Conservation (phyloP, 92 coral and sea anemone genomes). For the Hydrozoanthus gracilis region DNA sequence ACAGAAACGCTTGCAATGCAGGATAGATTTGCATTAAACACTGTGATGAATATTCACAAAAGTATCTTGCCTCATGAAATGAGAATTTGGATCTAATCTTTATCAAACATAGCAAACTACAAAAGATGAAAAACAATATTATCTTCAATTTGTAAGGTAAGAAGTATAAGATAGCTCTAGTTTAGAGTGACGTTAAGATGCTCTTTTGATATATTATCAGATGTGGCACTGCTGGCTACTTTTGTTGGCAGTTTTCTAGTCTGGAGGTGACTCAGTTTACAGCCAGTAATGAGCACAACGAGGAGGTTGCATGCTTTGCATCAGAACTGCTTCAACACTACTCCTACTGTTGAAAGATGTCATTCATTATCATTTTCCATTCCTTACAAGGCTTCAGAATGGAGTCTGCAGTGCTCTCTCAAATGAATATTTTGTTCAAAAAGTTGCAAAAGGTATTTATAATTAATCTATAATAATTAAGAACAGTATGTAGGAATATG, state of each 20-base stretch:
- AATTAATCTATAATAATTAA: neutral
- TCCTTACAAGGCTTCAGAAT: neutral
- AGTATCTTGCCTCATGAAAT: too few relatives aligned
- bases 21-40: too few relatives aligned
- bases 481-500: too few relatives aligned
- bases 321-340: slow-evolving; percentile 37
- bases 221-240: slow-evolving; percentile 31
- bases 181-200: too few relatives aligned
- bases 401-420: slow-evolving; percentile 4
- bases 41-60: too few relatives aligned
- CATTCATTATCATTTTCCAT: slow-evolving; percentile 3
- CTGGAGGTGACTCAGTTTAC: slow-evolving; percentile 15
- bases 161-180: too few relatives aligned
- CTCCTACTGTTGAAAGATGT: neutral
- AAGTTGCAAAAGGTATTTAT: slow-evolving; percentile 21
- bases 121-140: too few relatives aligned
- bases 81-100: too few relatives aligned
- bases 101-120: too few relatives aligned
- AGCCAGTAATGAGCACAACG: neutral
- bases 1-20: too few relatives aligned
- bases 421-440: slow-evolving; percentile 39
- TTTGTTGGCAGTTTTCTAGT: slow-evolving; percentile 33
- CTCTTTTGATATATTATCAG: neutral
- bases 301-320: slow-evolving; percentile 9
- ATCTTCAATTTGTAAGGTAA: too few relatives aligned